phyloP scores from a whole-genome alignment of 2,113 vertebrate genomes.

The Diphyllodes magnificus region DNA sequence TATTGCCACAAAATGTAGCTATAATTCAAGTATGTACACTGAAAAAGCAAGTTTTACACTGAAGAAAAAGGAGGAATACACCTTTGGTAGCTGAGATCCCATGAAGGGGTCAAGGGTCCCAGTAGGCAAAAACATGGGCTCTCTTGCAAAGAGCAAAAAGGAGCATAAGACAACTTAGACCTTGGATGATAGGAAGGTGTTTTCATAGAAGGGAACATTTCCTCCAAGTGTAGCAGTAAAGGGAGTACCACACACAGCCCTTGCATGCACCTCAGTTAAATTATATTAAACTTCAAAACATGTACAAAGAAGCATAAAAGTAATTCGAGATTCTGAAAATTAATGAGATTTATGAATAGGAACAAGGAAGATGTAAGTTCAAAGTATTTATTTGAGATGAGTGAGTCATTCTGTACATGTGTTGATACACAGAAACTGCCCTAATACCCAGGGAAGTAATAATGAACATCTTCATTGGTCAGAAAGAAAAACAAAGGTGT shows the following conservation, averaged over 20 bases:
- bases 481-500: not conserved
- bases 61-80: not conserved
- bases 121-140: not conserved
- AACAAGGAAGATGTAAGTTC: not conserved
- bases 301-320: not conserved
- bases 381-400: not conserved
- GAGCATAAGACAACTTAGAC: not conserved
- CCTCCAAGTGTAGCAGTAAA: not conserved
- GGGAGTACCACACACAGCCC: not conserved
- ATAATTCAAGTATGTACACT: not conserved
- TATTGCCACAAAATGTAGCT: not conserved
- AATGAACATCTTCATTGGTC: not conserved
- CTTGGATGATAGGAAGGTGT: not conserved
- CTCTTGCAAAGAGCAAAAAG: not conserved
- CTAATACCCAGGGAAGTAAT: not conserved
- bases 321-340: not conserved
- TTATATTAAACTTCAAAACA: not conserved
- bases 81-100: not conserved
- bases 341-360: not conserved
- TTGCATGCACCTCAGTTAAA: not conserved
- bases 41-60: not conserved
- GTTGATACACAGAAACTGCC: not conserved
- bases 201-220: not conserved
- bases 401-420: not conserved
- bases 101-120: not conserved